Base-by-base conservation (phyloP, 2,797 vertebrate species). In the Pseudomugil tenellus region DNA sequence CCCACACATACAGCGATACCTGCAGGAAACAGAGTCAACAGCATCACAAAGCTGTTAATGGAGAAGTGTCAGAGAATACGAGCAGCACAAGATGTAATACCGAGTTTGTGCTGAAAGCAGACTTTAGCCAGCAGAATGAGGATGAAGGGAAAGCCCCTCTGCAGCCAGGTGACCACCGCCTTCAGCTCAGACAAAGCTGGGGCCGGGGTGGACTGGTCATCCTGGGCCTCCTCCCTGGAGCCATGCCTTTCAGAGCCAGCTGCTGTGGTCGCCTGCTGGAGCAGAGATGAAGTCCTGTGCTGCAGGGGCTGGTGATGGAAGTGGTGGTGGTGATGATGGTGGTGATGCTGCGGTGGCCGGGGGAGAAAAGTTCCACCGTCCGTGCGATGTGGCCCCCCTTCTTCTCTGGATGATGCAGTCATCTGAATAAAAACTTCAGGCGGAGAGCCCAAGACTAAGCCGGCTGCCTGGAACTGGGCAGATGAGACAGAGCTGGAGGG, bases 31-130 rank as follows among this genome's bases (percentile, higher is more conserved):
- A 88, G 16, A 41, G 1, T 19, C 28, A 69, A 52, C 5, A 70
- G 35, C 11, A 41, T 74, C 29, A 82, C 8, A 21, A 28, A 63
- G 58, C 10, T 59, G 72, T 1, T 16, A 39, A 14, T 25, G 1
- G 3, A 8, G 21, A 23, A 11, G 14, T 0, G 1, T 46, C 23
- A 34, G 10, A 14, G 14, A 17, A 26, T 21, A 19, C 1, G 16
- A 43, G 10, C 53, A 31, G 14, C 25, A 56, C 41, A 39, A 4
- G 25, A 5, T 41, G 4, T 1, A 87, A 19, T 92, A 98, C 98
- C 98, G 1, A 99, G 94, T 74, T 98, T 98, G 79, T 99, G 98
- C 84, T 99, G 97, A 87, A 99, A 99, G 87, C 98, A 99, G 78
- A 98, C 94, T 93, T 99, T 99, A 61, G 96, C 95, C 73, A 99